Base-by-base conservation (phyloP, 2,113 vertebrate genomes). In the Orthochromis indermauri region DNA sequence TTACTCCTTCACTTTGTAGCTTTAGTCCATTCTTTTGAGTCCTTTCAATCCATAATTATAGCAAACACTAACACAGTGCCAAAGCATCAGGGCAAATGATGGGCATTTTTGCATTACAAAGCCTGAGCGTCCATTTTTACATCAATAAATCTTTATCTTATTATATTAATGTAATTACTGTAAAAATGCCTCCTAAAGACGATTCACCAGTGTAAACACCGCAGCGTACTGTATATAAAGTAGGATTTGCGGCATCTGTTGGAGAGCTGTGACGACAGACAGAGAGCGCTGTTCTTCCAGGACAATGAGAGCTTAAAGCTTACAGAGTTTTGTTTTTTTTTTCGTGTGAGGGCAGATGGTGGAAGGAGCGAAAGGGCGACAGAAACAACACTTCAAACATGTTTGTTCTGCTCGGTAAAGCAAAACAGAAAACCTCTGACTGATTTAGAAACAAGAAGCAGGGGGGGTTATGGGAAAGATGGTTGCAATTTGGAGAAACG, bases 31-130 rank as follows among this genome's bases (percentile, higher is more conserved):
- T 91, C 81, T 90, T 91, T 88, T 80, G 76, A 90, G 87, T 93
- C 83, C 87, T 91, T 92, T 83, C 90, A 91, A 88, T 93, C 91
- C 92, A 90, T 93, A 93, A 95, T 93, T 94, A 93, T 49, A 88
- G 88, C 87, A 86, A 88, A 93, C 85, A 79, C 55, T 40, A 80
- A 88, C 85, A 51, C 83, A 76, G 71, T 86, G 92, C 89, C 92
- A 90, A 92, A 81, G 86, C 87, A 55, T 84, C 82, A 49, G 85
- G 68, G 90, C 66, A 83, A 85, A 59, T 53, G 71, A 91, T 4
- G 17, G 83, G 42, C 83, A 26, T 89, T 93, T 94, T 90, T 84
- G 86, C 84, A 88, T 91, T 26, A 84, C 86, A 88, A 88, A 89
- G 86, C 68, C 45, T 1, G 21, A 88, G 85, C 54, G 26, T 51